phyloP scores from a whole-genome alignment of 2,888 invertebrate genomes.

The Caenorhabditis sp. region DNA sequence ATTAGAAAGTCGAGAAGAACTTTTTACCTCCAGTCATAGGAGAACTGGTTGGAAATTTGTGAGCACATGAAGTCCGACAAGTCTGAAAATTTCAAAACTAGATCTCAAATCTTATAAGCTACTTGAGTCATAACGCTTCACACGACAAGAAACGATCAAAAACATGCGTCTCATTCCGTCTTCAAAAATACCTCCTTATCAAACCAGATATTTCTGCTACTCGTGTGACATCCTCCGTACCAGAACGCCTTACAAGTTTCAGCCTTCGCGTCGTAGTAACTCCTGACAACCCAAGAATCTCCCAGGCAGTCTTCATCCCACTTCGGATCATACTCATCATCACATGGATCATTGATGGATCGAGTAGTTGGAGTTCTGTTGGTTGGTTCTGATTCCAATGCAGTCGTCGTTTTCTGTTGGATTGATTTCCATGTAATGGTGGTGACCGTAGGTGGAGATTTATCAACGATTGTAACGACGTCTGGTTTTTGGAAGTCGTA shows the following conservation, averaged over 20 bases:
- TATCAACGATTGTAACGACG: constrained; percentile 55
- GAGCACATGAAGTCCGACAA: constrained; percentile 56
- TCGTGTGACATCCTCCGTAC: constrained; percentile 75
- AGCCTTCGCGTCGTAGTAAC: constrained; percentile 56
- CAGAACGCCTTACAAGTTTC: constrained; percentile 70
- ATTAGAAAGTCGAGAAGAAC: background rate
- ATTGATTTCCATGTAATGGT: constrained; percentile 1
- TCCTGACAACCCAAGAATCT: constrained; percentile 68
- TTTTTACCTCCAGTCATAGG: constrained; percentile 24
- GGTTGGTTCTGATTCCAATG: constrained; percentile 1
- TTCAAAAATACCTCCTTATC: constrained; percentile 61
- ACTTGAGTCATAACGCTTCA: background rate
- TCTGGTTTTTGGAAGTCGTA: constrained; percentile 57
- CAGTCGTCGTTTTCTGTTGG: background rate
- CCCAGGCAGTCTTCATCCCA: constrained; percentile 73
- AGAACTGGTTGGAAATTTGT: constrained; percentile 53
- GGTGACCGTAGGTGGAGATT: constrained; percentile 32
- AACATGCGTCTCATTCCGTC: background rate
- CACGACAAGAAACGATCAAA: background rate
- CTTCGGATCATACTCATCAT: constrained; percentile 72
- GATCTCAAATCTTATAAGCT: background rate
- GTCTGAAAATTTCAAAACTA: constrained; percentile 35
- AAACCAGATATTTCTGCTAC: constrained; percentile 72
- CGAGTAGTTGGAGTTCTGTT: constrained; percentile 34
- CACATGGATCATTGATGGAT: constrained; percentile 68